A percentile compares a stretch with the other conserved stretches of the same genome.
Evolutionary conservation across 2,888 invertebrate species (phyloP).

Genomic region (Lymantria dispar): DNA sequence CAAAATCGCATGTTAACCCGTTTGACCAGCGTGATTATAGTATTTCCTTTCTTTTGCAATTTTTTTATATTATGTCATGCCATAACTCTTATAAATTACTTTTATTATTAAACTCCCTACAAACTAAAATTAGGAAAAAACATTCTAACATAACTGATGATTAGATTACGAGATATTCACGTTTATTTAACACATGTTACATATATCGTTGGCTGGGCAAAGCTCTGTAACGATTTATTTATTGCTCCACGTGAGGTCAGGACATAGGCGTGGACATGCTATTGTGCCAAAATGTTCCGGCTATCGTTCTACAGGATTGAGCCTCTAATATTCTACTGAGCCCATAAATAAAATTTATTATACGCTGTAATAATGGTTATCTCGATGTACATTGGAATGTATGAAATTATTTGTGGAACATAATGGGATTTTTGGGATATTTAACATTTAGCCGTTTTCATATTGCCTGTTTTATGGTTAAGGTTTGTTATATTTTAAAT

Average conservation of each 20-base stretch:
- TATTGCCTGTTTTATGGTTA: constrained; percentile 14
- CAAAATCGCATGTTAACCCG: no score
- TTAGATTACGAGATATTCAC: no score
- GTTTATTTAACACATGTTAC: no score
- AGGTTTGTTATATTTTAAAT: background rate
- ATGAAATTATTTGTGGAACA: constrained; percentile 24
- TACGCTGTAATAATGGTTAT: constrained; percentile 27
- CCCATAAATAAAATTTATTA: constrained; percentile 41
- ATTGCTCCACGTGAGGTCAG: constrained; percentile 57
- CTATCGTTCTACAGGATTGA: constrained; percentile 42
- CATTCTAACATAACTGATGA: no score
- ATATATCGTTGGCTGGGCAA: constrained; percentile 23
- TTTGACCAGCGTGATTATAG: no score
- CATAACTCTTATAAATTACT: no score
- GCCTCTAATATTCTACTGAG: constrained; percentile 31
- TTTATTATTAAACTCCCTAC: no score
- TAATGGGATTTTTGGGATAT: constrained; percentile 24
- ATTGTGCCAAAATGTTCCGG: constrained; percentile 43
- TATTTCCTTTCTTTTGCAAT: no score
- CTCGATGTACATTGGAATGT: constrained; percentile 13
- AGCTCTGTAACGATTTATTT: constrained; percentile 66
- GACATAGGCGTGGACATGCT: constrained; percentile 42
- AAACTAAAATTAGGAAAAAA: no score
- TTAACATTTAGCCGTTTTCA: constrained; percentile 15
- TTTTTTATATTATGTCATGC: no score